These are phyloP conservation scores for Isurus oxyrinchus DNA, from an alignment of 2,113 vertebrate genomes.

Conservation along the genomic window DNA sequence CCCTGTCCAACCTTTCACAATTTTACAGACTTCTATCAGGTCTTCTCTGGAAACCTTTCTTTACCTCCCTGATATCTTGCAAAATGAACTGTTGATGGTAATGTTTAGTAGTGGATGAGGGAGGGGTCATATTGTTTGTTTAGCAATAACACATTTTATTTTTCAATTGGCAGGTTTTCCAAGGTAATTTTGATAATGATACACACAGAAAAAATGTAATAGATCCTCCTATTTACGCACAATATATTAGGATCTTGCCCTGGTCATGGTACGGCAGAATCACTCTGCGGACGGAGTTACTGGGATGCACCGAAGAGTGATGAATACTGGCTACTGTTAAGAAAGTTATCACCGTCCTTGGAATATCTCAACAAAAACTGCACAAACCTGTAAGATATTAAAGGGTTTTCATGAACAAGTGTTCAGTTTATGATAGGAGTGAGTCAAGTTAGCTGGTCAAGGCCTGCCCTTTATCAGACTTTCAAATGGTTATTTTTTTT, in stretches of 20 bases:
- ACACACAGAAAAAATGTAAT: constrained; percentile 98
- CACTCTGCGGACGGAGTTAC: constrained; percentile 86
- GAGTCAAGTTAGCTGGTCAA: constrained; percentile 73
- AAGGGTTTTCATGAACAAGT: constrained; percentile 67
- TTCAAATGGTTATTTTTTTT: constrained; percentile 47
- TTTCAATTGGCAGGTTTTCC: constrained; percentile 77
- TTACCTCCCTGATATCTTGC: neutral
- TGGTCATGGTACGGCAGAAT: constrained; percentile 98
- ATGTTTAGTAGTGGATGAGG: neutral
- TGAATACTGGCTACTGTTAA: constrained; percentile 51
- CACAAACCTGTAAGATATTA: constrained; percentile 76
- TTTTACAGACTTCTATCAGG: neutral
- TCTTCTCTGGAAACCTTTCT: neutral
- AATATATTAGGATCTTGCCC: constrained; percentile 82
- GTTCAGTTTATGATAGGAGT: constrained; percentile 73
- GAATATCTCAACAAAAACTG: constrained; percentile 71
- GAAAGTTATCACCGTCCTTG: constrained; percentile 43
- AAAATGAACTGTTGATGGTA: neutral
- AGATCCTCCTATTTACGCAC: constrained; percentile 80
- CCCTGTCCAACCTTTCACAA: neutral
- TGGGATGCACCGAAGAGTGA: constrained; percentile 87
- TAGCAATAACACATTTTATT: neutral
- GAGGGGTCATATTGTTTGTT: neutral
- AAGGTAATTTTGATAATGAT: constrained; percentile 98
- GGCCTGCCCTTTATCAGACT: constrained; percentile 67